A percentile compares a stretch with the other conserved stretches of the same genome.
These are phyloP conservation scores for Thumatha senex DNA, from an alignment of 2,888 invertebrate species.

Conservation along the genomic window DNA sequence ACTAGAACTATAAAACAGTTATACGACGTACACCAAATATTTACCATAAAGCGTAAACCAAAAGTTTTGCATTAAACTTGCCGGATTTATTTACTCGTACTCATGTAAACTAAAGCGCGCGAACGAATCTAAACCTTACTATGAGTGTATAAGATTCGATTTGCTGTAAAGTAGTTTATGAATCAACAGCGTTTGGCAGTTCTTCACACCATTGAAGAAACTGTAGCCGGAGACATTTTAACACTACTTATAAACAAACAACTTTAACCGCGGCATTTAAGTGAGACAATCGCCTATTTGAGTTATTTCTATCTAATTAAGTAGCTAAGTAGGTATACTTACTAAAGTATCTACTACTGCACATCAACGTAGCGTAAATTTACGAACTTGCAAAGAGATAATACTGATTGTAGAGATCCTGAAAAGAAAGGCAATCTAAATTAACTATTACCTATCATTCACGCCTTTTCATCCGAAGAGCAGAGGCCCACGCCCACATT, in stretches of 20 bases:
- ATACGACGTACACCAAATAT: conserved; percentile 82
- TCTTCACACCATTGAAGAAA: conserved; percentile 47
- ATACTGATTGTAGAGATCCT: not conserved
- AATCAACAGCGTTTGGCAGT: conserved; percentile 46
- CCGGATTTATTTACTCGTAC: conserved; percentile 75
- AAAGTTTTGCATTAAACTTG: conserved; percentile 82
- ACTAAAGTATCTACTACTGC: too few species aligned
- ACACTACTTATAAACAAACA: conserved; percentile 29
- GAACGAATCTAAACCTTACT: conserved; percentile 49
- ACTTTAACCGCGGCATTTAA: conserved; percentile 11
- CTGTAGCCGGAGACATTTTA: conserved; percentile 50
- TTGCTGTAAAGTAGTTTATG: conserved; percentile 18
- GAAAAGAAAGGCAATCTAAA: too few species aligned
- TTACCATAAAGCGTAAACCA: conserved; percentile 84
- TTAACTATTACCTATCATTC: too few species aligned
- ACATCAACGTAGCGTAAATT: not conserved
- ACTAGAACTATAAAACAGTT: conserved; percentile 82
- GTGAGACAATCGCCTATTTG: conserved; percentile 5
- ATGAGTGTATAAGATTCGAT: conserved; percentile 25
- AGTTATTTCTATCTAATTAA: not conserved
- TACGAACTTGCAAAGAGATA: not conserved
- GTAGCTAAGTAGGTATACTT: too few species aligned
- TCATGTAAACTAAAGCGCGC: conserved; percentile 53
- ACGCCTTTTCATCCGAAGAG: too few species aligned
- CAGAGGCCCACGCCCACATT: too few species aligned